phyloP scores from a whole-genome alignment of 1,140 invertebrate genomes.

The Ceratosolen fusciceps region DNA sequence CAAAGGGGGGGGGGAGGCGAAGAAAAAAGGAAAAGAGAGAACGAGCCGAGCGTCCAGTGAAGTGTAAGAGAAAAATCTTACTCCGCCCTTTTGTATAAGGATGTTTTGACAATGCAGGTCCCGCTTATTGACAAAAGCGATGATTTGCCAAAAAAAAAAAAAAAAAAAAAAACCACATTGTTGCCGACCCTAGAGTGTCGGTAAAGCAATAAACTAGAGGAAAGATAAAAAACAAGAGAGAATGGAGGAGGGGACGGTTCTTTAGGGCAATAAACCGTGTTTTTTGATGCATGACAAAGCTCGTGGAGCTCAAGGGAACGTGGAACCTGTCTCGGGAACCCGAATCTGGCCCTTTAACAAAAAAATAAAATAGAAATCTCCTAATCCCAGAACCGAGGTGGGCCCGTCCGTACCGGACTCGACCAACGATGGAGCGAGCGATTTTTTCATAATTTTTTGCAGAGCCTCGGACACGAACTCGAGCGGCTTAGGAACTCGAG shows the following conservation, averaged over 20 bases:
- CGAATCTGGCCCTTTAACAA: not conserved
- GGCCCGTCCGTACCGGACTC: not conserved
- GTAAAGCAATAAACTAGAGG: conserved; percentile 5
- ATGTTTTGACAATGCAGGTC: not conserved
- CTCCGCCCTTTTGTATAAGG: not conserved
- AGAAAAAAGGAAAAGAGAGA: too few species aligned
- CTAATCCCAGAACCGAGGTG: too few species aligned
- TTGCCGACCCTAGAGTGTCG: not conserved
- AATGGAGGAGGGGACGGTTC: not conserved
- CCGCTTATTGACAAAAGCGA: not conserved
- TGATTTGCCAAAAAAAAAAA: not conserved
- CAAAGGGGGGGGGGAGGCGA: too few species aligned
- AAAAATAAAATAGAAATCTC: conserved; percentile 27
- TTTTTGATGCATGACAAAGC: not conserved
- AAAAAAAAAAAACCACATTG: not conserved
- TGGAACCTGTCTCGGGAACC: not conserved
- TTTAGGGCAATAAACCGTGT: conserved; percentile 11
- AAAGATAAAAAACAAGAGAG: not conserved
- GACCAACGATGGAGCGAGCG: not conserved
- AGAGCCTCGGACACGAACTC: too few species aligned
- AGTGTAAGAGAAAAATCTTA: too few species aligned
- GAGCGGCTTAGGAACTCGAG: conserved; percentile 33
- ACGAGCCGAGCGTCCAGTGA: too few species aligned
- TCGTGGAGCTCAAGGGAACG: not conserved
- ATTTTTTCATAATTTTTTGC: conserved; percentile 39